Conservation (phyloP, 2,888 invertebrate species). For the Hirudinaria manillensis region DNA sequence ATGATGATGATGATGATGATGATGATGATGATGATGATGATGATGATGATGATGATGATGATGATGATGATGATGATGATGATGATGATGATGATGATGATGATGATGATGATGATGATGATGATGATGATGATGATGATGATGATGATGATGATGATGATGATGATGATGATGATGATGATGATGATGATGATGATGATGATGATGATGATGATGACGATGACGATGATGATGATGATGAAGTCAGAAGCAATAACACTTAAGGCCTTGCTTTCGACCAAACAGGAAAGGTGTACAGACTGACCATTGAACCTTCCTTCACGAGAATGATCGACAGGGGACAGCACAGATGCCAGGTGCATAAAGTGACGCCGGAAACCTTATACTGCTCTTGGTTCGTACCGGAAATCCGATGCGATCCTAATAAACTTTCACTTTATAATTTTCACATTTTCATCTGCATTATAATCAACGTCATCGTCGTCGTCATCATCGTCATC, state of each 20-base stretch:
- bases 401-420: no score
- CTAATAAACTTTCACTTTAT: not conserved
- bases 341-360: no score
- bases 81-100: constrained; percentile 15
- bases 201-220: constrained; percentile 6
- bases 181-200: not conserved
- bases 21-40: constrained; percentile 14
- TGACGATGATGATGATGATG: constrained; percentile 13
- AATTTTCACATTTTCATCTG: not conserved
- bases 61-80: constrained; percentile 21
- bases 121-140: constrained; percentile 24
- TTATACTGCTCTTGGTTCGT: no score
- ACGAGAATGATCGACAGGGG: no score
- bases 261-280: no score
- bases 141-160: constrained; percentile 21
- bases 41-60: constrained; percentile 22
- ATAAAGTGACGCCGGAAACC: no score
- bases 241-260: not conserved
- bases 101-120: constrained; percentile 24
- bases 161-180: constrained; percentile 16
- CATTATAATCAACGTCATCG: constrained; percentile 28
- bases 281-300: no score
- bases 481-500: constrained; percentile 31
- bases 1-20: constrained; percentile 24
- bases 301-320: no score